Conservation (phyloP, 2,797 vertebrate species). For the Oreortyx pictus region DNA sequence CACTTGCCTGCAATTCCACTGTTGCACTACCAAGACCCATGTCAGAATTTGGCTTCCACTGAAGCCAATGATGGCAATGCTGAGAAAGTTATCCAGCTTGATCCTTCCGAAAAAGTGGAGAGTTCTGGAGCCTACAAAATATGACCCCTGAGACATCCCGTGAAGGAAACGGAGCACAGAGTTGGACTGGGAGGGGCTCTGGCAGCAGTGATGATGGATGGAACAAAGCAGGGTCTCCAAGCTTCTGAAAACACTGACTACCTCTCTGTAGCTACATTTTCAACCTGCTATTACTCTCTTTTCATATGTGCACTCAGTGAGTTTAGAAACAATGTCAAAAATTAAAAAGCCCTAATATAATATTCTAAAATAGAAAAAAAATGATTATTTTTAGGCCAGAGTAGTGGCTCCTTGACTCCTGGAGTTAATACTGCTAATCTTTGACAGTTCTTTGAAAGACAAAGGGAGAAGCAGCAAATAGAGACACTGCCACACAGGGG, state of each 20-base stretch:
- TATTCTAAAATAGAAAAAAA: too few relatives aligned
- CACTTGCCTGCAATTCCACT: not conserved
- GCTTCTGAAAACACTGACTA: not conserved
- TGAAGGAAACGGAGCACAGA: not conserved
- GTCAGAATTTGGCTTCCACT: not conserved
- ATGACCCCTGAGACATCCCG: not conserved
- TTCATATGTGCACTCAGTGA: fast-evolving
- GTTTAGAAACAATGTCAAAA: not conserved
- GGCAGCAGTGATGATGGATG: not conserved
- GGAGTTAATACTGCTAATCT: not conserved
- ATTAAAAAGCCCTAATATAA: not conserved
- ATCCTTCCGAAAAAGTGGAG: not conserved
- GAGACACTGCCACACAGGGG: not conserved
- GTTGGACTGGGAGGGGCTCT: not conserved
- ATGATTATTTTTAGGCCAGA: not conserved
- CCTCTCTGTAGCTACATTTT: not conserved
- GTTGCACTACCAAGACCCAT: not conserved
- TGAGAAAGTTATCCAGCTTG: not conserved
- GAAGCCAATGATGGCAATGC: not conserved
- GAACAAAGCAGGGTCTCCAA: not conserved
- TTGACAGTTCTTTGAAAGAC: not conserved
- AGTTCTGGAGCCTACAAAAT: not conserved
- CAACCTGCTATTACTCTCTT: not conserved
- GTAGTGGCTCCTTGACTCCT: not conserved
- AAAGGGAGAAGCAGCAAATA: not conserved